Conservation (phyloP, 1,140 invertebrate genomes). For the Papilio aristodemus region DNA sequence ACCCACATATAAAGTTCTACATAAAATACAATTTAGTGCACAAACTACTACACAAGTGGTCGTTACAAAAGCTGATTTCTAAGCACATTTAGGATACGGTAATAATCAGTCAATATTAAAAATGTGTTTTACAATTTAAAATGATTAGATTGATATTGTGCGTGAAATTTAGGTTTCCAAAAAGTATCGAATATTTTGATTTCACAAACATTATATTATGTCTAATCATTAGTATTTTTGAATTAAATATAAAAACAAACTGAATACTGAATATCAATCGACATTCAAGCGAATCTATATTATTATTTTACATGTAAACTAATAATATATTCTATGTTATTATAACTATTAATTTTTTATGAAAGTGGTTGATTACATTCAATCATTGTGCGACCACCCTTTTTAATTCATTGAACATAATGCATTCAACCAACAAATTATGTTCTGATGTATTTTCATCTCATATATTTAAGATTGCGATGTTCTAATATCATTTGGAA, state of each 20-base stretch:
- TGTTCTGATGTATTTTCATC: not conserved
- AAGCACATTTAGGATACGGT: constrained; percentile 44
- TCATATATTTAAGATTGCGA: not conserved
- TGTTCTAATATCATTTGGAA: constrained; percentile 3
- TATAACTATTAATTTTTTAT: constrained; percentile 7
- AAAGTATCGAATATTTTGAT: not conserved
- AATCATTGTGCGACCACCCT: constrained; percentile 8
- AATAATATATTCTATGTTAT: not conserved
- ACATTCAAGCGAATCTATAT: constrained; percentile 1
- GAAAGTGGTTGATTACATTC: constrained; percentile 12
- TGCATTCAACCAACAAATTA: not conserved
- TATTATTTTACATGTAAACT: not conserved
- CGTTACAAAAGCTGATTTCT: constrained; percentile 40
- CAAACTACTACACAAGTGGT: constrained; percentile 28
- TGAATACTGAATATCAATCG: constrained; percentile 16
- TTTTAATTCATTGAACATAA: not conserved
- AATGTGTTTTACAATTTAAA: constrained; percentile 36
- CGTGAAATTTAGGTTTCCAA: constrained; percentile 20
- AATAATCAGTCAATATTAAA: constrained; percentile 52
- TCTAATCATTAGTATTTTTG: constrained; percentile 12
- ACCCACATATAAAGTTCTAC: constrained; percentile 15
- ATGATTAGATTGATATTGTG: constrained; percentile 22
- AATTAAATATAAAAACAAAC: not conserved
- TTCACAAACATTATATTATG: constrained; percentile 6
- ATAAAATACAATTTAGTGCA: constrained; percentile 33